Evolutionary conservation across 2,888 invertebrate species (phyloP), one percentile per base, ranked within the genome.

Genomic region (Catocala sponsa): DNA sequence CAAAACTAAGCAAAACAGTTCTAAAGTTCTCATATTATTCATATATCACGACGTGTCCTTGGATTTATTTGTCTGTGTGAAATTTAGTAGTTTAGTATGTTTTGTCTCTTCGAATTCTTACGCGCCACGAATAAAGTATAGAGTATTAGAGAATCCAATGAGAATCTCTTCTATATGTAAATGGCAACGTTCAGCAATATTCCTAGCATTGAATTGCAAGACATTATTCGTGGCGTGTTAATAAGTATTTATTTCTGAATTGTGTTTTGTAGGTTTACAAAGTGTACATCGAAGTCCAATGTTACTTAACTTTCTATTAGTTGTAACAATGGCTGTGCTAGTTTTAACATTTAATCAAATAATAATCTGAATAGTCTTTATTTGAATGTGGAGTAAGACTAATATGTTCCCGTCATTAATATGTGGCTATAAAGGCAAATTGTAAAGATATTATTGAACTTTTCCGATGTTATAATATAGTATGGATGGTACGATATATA

Each of bases 261-360:
- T 56, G 32, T 65, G 49, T 61, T 59, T 57, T 35, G 25, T 58
- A 55, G 43, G 48, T 58, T 61, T 63, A 62, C 55, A 59, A 59
- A 52, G n/a, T 61, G 5, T 74, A 72, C 66, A 77, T 72, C 70
- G 63, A 79, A 81, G 78, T 77, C 81, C 79, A 83, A 81, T 84
- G 87, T 86, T 86, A 85, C 85, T 81, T 76, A 78, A 78, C 74
- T 76, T 55, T 59, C 47, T 68, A 70, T 69, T 70, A 76, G 69
- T 77, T 74, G 83, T 87, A 84, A 78, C 81, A 83, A 78, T 78
- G 85, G 87, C 86, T 87, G 85, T 86, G 86, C 68, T 81, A 80
- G 72, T 70, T 66, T 61, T 67, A 68, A 67, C 55, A 47, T 46
- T 48, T 63, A 55, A 61, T 60, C 12, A 52, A 53, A 46, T 59